phyloP scores from a whole-genome alignment of 2,888 invertebrate genomes.

The Leptopilina drosophilae region DNA sequence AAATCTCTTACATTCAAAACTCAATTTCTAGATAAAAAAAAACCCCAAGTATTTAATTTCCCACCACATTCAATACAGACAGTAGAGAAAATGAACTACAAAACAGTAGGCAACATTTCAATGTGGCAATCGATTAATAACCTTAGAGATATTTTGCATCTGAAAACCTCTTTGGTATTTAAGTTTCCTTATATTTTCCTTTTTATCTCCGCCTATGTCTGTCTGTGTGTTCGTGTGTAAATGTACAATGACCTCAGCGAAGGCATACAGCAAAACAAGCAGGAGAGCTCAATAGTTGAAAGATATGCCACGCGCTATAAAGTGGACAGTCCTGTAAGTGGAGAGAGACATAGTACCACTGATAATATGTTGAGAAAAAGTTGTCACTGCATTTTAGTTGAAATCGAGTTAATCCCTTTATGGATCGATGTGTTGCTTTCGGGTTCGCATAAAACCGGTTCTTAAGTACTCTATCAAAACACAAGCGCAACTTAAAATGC shows the following conservation, averaged over 20 bases:
- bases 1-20: too few relatives aligned
- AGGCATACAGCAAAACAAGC: neutral
- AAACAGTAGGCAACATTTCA: neutral
- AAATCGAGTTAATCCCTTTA: conserved; percentile 39
- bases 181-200: neutral
- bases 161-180: conserved; percentile 22
- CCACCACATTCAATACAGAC: too few relatives aligned
- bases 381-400: conserved; percentile 34
- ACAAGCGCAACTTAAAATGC: conserved; percentile 13
- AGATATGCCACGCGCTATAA: conserved; percentile 31
- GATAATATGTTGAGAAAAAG: conserved; percentile 28
- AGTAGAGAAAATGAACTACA: neutral
- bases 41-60: too few relatives aligned
- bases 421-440: conserved; percentile 21
- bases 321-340: conserved; percentile 35
- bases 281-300: neutral
- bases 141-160: conserved; percentile 3
- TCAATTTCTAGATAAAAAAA: too few relatives aligned
- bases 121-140: neutral
- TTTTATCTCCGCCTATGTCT: neutral
- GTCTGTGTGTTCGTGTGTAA: neutral
- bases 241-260: conserved; percentile 22
- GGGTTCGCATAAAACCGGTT: conserved; percentile 14
- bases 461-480: conserved; percentile 21
- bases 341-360: conserved; percentile 21